Base-by-base conservation (phyloP, 2,888 invertebrate genomes). In the Sarcophaga subvicina region DNA sequence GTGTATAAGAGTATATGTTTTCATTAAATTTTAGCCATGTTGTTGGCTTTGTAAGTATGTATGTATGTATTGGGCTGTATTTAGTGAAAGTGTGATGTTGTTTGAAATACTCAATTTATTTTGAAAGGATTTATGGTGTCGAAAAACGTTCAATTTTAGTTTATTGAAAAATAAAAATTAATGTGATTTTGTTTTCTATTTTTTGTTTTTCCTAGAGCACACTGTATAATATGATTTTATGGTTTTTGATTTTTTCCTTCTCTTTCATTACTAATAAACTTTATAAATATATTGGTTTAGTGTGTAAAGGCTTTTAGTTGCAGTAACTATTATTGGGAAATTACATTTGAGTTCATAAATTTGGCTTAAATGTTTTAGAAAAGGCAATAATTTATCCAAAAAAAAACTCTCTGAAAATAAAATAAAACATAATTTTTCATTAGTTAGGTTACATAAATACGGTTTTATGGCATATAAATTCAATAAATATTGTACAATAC, bases 81-180 rank as follows among this genome's bases (percentile, higher is more conserved):
- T 64, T 73, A 60, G 66, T 77, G 63, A 72, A 80, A 79, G 64
- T 77, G 37, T 37, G 8, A 37, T 37, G 37, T 37, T 71, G 5
- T 47, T 10, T 63, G 59, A 81, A 79, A 85, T 20, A 62, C 71
- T 64, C 81, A 82, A 88, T 88, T 88, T 87, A 88, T 89, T 85
- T 89, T 70, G 37, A 83, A 79, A 81, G 87, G 88, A 88, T 85
- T 89, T 84, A 75, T 80, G 82, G 70, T 37, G 37, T 75, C 45
- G 12, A 80, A 71, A 83, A 81, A 76, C 78, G 70, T 67, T 71
- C 66, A 80, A 73, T 78, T 59, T 81, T 80, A 82, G 83, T 86
- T 89, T 82, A 88, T 85, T 85, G 80, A 69, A 88, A 54, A 89
- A 88, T 88, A 89, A 82, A 82, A 87, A 88, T 87, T 80, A 79